phyloP scores from a whole-genome alignment of 1,140 invertebrate genomes.

The Pinna nobilis region DNA sequence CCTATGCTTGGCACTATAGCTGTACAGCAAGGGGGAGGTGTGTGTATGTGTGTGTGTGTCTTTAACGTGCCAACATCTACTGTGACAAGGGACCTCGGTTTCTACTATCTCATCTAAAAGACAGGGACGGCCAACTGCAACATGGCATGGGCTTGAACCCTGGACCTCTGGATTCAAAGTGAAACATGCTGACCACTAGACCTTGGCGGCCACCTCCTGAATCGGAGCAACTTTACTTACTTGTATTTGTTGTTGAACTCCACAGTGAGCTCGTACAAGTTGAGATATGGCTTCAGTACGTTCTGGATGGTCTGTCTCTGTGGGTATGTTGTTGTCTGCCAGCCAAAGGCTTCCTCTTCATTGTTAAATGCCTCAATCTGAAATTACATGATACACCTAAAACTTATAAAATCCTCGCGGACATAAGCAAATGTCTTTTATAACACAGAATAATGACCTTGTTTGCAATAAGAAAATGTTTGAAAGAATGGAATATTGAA shows the following conservation, averaged over 20 bases:
- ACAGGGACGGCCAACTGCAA: neutral
- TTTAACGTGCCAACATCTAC: no score
- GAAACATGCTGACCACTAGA: no score
- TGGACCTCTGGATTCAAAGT: neutral
- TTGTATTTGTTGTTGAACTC: slow-evolving; percentile 90
- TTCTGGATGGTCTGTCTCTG: slow-evolving; percentile 81
- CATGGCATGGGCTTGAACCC: neutral
- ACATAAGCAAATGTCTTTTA: no score
- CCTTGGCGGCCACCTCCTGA: no score
- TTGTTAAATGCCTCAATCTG: slow-evolving; percentile 91
- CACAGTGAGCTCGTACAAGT: slow-evolving; percentile 90
- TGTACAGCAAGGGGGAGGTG: no score
- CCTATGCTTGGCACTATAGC: no score
- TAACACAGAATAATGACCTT: no score
- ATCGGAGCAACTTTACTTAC: slow-evolving; percentile 53
- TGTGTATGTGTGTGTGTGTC: no score
- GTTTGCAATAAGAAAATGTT: no score
- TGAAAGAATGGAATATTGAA: no score
- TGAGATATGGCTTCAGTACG: slow-evolving; percentile 84
- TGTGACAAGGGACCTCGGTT: no score
- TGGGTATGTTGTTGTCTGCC: slow-evolving; percentile 92
- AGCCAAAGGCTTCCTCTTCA: slow-evolving; percentile 93
- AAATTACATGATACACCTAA: slow-evolving; percentile 7
- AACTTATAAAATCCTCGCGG: neutral
- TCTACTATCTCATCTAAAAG: no score